These are phyloP conservation scores for Hexactinellida sp. DNA, from an alignment of 37 sponge, comb jelly and placozoan species.

Conservation along the genomic window DNA sequence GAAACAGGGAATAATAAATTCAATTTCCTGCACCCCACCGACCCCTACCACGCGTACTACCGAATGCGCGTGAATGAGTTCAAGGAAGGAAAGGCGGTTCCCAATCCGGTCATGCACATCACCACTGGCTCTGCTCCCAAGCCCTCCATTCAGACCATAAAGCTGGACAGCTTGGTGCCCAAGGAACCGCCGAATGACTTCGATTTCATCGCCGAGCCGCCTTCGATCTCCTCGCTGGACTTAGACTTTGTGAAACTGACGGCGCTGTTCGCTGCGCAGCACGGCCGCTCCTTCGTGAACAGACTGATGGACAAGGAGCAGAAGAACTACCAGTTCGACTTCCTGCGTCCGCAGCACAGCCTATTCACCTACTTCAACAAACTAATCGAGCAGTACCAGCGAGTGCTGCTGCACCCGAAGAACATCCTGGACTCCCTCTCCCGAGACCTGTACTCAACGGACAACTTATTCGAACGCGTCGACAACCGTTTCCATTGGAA, in stretches of 20 bases:
- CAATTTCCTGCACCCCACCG: constrained; percentile 72
- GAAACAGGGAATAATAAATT: constrained; percentile 89
- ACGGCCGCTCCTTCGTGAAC: constrained; percentile 79
- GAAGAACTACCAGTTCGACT: constrained; percentile 91
- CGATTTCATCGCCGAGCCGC: constrained; percentile 70
- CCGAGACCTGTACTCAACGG: neutral
- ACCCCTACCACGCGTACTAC: constrained; percentile 98
- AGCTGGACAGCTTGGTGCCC: constrained; percentile 59
- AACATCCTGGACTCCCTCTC: neutral
- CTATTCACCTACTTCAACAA: constrained; percentile 88
- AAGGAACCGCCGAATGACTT: constrained; percentile 81
- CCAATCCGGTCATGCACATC: neutral
- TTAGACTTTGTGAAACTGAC: constrained; percentile 90
- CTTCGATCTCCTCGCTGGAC: constrained; percentile 76
- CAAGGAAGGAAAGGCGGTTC: constrained; percentile 46
- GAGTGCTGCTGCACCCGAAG: neutral
- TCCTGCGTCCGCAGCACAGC: constrained; percentile 81
- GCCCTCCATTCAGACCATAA: constrained; percentile 26
- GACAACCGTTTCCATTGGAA: constrained; percentile 64
- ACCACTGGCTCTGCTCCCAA: neutral
- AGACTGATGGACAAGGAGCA: constrained; percentile 82
- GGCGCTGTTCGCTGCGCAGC: constrained; percentile 88
- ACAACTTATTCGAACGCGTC: constrained; percentile 37
- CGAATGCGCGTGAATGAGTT: constrained; percentile 84
- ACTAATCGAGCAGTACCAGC: constrained; percentile 83